Evolutionary conservation across 2,797 vertebrate species (phyloP), one percentile per base, ranked within the genome.

Genomic region (Adelosebastes latens): DNA sequence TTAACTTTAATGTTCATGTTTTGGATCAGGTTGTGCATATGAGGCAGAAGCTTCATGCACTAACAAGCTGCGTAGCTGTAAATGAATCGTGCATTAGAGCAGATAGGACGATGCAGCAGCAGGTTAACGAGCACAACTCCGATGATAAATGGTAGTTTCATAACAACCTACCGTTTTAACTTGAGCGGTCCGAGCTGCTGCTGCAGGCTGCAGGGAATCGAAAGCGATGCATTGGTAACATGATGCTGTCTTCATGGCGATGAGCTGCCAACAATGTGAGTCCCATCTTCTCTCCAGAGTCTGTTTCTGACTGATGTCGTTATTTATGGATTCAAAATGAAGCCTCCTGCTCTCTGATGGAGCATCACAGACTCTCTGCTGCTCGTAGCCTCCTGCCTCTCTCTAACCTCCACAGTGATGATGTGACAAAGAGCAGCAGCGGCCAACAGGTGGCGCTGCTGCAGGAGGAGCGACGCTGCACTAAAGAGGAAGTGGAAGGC

Each of bases 121-220:
- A 71, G 39, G 58, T 73, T 20, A 34, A 52, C 5, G 13, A 4
- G 27, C 8, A n/a, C 49, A 63, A 81, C 68, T 56, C 69, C 8
- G 27, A 52, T n/a, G 6, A 78, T 27, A 5, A 3, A 11, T 2
- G 1, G 58, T 9, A 61, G 56, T 72, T 66, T 61, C 24, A 31
- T 4, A 74, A 14, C 34, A 22, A 93, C 91, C 79, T 88, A 93
- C 90, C 90, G 80, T 88, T 90, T 65, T 65, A 89, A 80, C 70
- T 89, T 29, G 81, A 73, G 68, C 55, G 65, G 39, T 82, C 75
- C 72, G 77, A 76, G 75, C 65, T 67, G 86, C 75, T 32, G 80
- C 65, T 67, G 87, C 75, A 34, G 80, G 70, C 85, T 89, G 87
- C 87, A 86, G 74, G 86, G 83, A 79, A 92, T 72, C 80, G 70